Base-by-base conservation (phyloP, 1,140 invertebrate species). In the Drosophila elegans region DNA sequence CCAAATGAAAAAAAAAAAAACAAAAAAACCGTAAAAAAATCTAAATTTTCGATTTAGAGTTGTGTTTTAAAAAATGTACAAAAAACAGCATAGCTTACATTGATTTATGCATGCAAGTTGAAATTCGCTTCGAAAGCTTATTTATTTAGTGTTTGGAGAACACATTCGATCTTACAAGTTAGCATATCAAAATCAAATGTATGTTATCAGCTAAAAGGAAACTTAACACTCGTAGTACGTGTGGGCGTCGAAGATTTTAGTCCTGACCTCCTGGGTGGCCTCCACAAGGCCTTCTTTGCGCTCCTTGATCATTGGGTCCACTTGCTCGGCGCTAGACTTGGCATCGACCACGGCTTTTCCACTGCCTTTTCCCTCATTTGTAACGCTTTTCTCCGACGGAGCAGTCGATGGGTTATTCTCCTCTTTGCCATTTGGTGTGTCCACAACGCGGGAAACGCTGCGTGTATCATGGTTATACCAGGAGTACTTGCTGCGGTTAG, bases 251-350 rank as follows among this genome's bases (percentile, higher is more conserved):
- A 45, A 2, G 45, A 11, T 1, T 25, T 29, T 55, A 61, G 2
- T 60, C 46, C 38, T 77, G 2, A 93, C 81, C 56, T 93, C 89
- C 68, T 92, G 93, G 74, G 93, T 93, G 59, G 93, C 80, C 67
- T 93, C 91, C 16, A 94, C 86, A 73, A 93, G 93, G 46, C 93
- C 93, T 57, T 93, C 92, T 73, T 93, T 93, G 53, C 93, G 93
- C 72, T 93, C 93, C 63, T 79, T 93, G 16, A 94, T 86, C 77
- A 93, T 93, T 69, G 93, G 93, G 74, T 94, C 93, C 74, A 93
- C 93, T 74, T 94, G 93, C 38, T 93, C 93, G 36, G 93, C 84
- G 9, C 78, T 80, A 6, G 78, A 80, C 3, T 64, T 71, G 5
- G 66, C 78, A 29, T 57, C 57, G 7, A 73, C 64, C 7, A 57